Percentiles rank a stretch among this genome's conserved stretches.
Evolutionary conservation across 2,113 vertebrate genomes (phyloP).

Genomic region (Jacana jacana): DNA sequence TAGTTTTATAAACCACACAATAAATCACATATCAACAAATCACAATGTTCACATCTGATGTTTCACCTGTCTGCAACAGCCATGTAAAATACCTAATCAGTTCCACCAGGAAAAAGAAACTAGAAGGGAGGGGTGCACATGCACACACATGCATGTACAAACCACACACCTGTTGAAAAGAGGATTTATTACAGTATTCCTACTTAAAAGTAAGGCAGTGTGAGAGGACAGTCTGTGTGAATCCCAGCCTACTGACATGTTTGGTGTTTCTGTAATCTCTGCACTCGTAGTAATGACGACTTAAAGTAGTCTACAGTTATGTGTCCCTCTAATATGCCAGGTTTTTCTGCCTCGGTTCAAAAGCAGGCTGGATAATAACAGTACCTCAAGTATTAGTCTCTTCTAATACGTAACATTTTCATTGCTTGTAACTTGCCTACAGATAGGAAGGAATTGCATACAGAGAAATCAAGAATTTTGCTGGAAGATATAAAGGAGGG

Average conservation of each 20-base stretch:
- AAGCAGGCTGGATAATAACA: background rate
- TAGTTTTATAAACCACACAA: background rate
- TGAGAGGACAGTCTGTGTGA: background rate
- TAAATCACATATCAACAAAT: background rate
- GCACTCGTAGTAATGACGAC: background rate
- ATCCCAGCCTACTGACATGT: background rate
- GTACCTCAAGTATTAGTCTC: background rate
- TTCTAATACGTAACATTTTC: background rate
- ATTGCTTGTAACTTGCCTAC: background rate
- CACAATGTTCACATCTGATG: background rate
- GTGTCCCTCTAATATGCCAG: background rate
- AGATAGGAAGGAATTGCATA: background rate
- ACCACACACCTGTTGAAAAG: background rate
- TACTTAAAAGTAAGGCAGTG: background rate
- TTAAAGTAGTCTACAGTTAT: background rate
- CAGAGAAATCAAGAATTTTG: background rate
- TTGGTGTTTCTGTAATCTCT: background rate
- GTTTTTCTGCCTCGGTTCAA: background rate
- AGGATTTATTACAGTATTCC: background rate
- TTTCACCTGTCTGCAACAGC: background rate
- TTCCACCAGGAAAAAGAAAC: background rate
- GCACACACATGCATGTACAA: background rate
- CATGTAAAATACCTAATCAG: background rate
- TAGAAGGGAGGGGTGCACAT: too few relatives aligned
- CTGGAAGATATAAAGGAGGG: background rate